phyloP scores from a whole-genome alignment of 92 coral and sea anemone genomes.

The Paramuricea clavata region DNA sequence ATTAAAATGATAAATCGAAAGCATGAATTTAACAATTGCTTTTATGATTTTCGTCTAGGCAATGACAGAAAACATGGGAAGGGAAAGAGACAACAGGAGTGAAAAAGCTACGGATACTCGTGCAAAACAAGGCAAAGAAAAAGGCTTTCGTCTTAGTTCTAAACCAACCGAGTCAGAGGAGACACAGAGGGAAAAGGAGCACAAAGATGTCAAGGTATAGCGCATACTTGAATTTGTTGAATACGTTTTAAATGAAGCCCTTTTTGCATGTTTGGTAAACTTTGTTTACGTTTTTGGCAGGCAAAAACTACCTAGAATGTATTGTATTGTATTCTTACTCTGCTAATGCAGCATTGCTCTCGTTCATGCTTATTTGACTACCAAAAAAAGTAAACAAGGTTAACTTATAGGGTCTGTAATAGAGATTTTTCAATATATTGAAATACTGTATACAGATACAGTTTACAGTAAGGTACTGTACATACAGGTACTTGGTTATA shows the following conservation, averaged over 20 bases:
- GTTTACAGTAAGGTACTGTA: no score
- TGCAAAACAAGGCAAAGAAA: not conserved
- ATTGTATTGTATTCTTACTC: no score
- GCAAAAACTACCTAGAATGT: not conserved
- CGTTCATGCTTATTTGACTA: no score
- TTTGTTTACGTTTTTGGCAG: not conserved
- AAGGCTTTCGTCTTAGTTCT: not conserved
- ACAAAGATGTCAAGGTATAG: constrained; percentile 14
- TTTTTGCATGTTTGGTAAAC: not conserved
- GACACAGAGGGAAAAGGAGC: not conserved
- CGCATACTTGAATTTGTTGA: not conserved
- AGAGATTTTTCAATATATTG: no score
- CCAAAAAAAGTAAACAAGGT: no score
- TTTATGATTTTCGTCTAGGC: not conserved
- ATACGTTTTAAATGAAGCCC: not conserved
- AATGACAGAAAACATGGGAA: not conserved
- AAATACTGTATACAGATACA: no score
- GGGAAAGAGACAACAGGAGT: constrained; percentile 2
- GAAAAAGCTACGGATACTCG: not conserved
- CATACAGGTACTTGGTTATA: no score
- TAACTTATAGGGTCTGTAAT: no score
- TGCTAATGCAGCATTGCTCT: no score
- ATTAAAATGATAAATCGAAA: not conserved
- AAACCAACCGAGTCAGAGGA: constrained; percentile 1
- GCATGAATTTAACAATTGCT: not conserved